Evolutionary conservation across 2,113 vertebrate species (phyloP).

Genomic region (Megaceryle maxima): DNA sequence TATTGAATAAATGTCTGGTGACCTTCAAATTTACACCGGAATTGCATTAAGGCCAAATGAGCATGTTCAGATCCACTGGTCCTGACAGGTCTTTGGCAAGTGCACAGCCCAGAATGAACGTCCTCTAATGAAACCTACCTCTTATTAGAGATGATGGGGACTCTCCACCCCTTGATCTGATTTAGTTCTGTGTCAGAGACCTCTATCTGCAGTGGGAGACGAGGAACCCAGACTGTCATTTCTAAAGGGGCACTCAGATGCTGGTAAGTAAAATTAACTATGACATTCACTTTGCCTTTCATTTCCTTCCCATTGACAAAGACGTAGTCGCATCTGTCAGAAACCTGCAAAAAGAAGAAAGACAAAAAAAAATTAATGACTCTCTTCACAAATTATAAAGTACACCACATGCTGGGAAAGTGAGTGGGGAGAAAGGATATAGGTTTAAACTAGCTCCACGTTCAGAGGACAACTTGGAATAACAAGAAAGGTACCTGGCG

Average conservation of each 20-base stretch:
- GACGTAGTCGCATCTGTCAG: constrained; percentile 91
- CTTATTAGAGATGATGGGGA: constrained; percentile 86
- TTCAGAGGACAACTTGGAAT: not conserved
- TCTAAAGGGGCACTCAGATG: constrained; percentile 87
- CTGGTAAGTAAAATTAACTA: constrained; percentile 91
- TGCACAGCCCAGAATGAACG: not conserved
- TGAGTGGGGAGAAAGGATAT: not conserved
- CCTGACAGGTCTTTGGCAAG: constrained; percentile 40
- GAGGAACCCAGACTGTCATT: constrained; percentile 91
- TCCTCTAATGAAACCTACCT: constrained; percentile 77
- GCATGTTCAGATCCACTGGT: constrained; percentile 10
- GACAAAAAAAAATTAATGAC: not conserved
- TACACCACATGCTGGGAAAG: not conserved
- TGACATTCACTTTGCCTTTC: constrained; percentile 85
- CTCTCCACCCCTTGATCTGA: constrained; percentile 94
- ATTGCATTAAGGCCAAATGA: constrained; percentile 41
- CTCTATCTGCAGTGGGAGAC: constrained; percentile 90
- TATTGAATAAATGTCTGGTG: constrained; percentile 26
- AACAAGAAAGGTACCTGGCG: not conserved
- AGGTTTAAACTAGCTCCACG: not conserved
- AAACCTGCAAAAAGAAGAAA: constrained; percentile 79
- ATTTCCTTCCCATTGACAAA: constrained; percentile 94
- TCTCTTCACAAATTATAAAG: not conserved
- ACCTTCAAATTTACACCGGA: not conserved
- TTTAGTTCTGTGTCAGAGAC: constrained; percentile 91